Conservation (phyloP, 2,797 vertebrate genomes). For the Falco rusticolus region DNA sequence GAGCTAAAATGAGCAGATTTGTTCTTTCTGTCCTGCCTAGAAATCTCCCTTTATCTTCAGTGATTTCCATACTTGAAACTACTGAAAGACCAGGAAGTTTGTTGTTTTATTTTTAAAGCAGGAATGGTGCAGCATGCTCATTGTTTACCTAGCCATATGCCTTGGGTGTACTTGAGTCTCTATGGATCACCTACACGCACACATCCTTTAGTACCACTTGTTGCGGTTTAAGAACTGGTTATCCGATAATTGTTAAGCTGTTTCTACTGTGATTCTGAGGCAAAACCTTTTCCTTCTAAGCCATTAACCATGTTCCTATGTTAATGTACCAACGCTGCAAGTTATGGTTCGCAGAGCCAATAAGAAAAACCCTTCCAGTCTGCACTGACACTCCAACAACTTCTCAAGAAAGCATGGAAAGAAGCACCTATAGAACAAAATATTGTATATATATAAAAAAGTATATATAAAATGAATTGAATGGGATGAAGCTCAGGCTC, state of each 20-base stretch:
- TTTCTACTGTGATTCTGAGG: not conserved
- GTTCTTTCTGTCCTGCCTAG: not conserved
- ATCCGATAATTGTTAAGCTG: not conserved
- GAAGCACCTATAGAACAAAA: not conserved
- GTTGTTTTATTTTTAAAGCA: not conserved
- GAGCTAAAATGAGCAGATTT: not conserved
- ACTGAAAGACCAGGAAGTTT: not conserved
- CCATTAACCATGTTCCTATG: not conserved
- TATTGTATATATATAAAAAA: too few relatives aligned
- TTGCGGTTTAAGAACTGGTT: not conserved
- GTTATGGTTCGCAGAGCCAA: not conserved
- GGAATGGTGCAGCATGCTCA: not conserved
- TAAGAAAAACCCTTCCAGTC: not conserved
- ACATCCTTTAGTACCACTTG: not conserved
- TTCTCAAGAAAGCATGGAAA: not conserved
- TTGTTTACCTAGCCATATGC: not conserved
- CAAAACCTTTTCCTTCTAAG: not conserved
- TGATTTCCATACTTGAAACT: not conserved
- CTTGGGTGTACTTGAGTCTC: not conserved
- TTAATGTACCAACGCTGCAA: not conserved
- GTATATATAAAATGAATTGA: too few relatives aligned
- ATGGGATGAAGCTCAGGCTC: not conserved
- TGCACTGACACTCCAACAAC: not conserved
- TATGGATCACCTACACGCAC: fast-evolving
- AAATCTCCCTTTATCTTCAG: not conserved